Evolutionary conservation across 2,797 vertebrate species (phyloP).

Genomic region (Siniperca undulata): DNA sequence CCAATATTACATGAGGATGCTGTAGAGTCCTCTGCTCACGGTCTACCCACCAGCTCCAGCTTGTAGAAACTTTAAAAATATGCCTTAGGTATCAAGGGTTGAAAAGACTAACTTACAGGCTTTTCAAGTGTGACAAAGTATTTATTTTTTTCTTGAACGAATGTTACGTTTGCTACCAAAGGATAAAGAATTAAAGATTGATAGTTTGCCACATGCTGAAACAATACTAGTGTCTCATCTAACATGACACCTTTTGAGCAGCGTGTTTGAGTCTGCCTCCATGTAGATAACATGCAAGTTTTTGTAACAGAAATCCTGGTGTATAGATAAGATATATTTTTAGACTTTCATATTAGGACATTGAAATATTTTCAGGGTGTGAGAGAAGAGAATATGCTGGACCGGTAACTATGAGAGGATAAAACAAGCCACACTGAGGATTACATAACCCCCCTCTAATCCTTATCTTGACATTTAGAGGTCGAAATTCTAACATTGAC

Average conservation of each 20-base stretch:
- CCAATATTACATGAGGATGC: background rate
- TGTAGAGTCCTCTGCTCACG: conserved; percentile 18
- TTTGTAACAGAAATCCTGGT: conserved; percentile 70
- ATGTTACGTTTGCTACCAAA: conserved; percentile 92
- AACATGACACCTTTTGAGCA: conserved; percentile 29
- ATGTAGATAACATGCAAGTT: conserved; percentile 62
- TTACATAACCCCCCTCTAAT: conserved; percentile 10
- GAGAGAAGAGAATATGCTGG: conserved; percentile 79
- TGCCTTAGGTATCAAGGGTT: conserved; percentile 83
- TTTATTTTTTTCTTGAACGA: conserved; percentile 88
- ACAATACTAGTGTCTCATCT: conserved; percentile 20
- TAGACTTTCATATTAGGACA: conserved; percentile 83
- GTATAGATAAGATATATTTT: conserved; percentile 83
- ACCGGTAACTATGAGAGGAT: conserved; percentile 76
- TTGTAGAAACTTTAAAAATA: conserved; percentile 80
- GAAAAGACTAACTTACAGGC: conserved; percentile 72
- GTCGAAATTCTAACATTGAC: conserved; percentile 31
- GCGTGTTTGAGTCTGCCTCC: conserved; percentile 56
- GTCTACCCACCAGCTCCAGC: conserved; percentile 51
- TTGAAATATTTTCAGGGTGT: conserved; percentile 83
- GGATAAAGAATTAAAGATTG: conserved; percentile 72
- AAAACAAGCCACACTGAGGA: conserved; percentile 51
- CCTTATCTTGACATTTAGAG: conserved; percentile 23
- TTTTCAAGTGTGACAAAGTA: conserved; percentile 85
- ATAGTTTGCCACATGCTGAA: conserved; percentile 36